Evolutionary conservation across 2,113 vertebrate genomes (phyloP), one percentile per base, ranked within the genome.

Genomic region (Nerophis lumbriciformis): DNA sequence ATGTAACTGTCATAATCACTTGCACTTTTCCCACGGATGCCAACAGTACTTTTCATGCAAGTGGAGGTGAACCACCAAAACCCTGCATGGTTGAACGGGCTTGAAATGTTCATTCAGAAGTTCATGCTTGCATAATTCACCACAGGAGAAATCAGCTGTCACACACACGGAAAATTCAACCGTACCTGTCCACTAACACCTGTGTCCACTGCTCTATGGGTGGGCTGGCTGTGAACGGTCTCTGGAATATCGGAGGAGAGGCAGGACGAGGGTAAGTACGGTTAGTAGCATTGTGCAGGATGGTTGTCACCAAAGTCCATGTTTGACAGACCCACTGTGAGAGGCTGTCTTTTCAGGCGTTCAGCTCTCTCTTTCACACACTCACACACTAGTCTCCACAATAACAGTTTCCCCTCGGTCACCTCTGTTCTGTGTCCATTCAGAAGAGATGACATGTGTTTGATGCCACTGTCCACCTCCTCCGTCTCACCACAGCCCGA

Each of bases 281-380:
- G 82, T 83, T 83, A 76, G 81, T 72, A 75, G 76, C 66, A 68
- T 81, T 84, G 82, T 83, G 78, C 81, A 69, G 65, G 82, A 72
- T 44, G 73, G 68, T 83, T 90, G 88, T 87, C 82, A 83, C 72
- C 53, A 61, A 73, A 83, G 69, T 83, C 79, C 75, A 67, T 75
- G 78, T 80, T 83, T 88, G 87, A 86, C 84, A 83, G 83, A 71
- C 70, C 73, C 57, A 59, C 73, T 74, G 76, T 80, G 76, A 87
- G 83, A 63, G 57, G 83, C 79, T 81, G 66, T 85, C 76, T 71
- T 70, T 68, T 76, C 68, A 67, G 63, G 81, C 75, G 76, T 66
- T 75, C 78, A 78, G 80, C n/a, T 19, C n/a, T 74, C 59, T 65
- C 69, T 47, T 65, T 66, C 55, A 59, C 68, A 19, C 42, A 21